Percentiles rank a stretch among this genome's conserved stretches.
These are phyloP conservation scores for Zelostemma sp. DNA, from an alignment of 1,140 invertebrate species.

Conservation along the genomic window DNA sequence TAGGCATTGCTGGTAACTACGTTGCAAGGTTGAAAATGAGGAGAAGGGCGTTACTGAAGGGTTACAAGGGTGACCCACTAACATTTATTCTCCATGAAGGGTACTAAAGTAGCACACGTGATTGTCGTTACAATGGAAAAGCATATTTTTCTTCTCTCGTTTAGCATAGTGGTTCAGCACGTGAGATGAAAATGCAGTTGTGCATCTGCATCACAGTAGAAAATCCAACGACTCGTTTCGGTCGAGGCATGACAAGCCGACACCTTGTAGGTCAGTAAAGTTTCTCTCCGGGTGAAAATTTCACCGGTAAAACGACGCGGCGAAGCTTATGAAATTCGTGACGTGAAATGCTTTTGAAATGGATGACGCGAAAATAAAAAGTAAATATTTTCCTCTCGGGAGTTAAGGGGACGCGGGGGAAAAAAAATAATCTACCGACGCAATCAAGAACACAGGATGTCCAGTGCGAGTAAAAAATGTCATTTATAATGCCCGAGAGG, in stretches of 20 bases:
- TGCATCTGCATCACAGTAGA: not conserved
- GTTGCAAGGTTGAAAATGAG: conserved; percentile 34
- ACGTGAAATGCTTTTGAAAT: too few relatives aligned
- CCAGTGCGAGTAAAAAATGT: conserved; percentile 24
- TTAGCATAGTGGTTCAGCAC: not conserved
- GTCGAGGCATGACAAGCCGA: too few relatives aligned
- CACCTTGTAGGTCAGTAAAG: too few relatives aligned
- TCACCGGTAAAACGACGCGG: too few relatives aligned
- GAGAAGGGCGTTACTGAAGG: conserved; percentile 50
- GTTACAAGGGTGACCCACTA: conserved; percentile 43
- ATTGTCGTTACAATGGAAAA: conserved; percentile 42
- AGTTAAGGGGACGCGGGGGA: too few relatives aligned
- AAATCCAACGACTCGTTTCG: not conserved
- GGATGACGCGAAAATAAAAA: too few relatives aligned
- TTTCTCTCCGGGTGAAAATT: too few relatives aligned
- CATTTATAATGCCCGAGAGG: conserved; percentile 48
- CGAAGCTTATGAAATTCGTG: too few relatives aligned
- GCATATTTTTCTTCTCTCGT: conserved; percentile 18
- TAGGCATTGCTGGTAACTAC: conserved; percentile 29
- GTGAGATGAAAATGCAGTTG: not conserved
- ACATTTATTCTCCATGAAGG: conserved; percentile 26
- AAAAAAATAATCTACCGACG: conserved; percentile 17
- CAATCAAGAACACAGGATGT: conserved; percentile 9
- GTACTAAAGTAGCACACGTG: conserved; percentile 13
- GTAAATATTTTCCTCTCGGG: too few relatives aligned